Base-by-base conservation (phyloP, 2,797 vertebrate species). In the Leptatherina wallacei region DNA sequence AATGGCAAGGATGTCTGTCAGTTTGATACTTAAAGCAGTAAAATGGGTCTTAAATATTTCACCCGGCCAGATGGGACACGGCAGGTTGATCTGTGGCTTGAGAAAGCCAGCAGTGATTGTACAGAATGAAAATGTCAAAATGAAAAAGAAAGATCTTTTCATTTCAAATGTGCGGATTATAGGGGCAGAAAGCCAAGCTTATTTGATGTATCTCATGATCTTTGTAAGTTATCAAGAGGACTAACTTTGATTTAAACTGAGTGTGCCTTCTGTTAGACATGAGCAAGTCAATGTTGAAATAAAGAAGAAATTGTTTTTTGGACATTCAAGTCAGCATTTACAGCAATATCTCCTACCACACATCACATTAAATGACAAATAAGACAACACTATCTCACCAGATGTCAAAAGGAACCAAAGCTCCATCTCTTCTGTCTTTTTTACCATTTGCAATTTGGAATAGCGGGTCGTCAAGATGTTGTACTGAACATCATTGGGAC, bases 371-470 rank as follows among this genome's bases (percentile, higher is more conserved):
- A 78, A 52, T 82, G 82, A 80, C 77, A 89, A 83, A 87, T 44
- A 59, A 88, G 84, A 83, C 81, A 86, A 77, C 22, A 32, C 80
- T 69, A 71, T 90, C 73, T 84, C 11, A 4, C 60, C 58, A 71
- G 35, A 73, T 76, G 87, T 91, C 90, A 90, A 75, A 85, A 78
- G 40, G 38, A 73, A 22, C 67, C 20, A 27, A 60, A 51, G 14
- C 81, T 70, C 72, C 70, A 68, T 89, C 83, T 81, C 61, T 54
- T 77, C 63, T 71, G 76, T 81, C 82, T 84, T 69, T 71, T 74
- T 82, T 73, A 89, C 89, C 88, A 87, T 90, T 80, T 88, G 69
- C 83, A 85, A 88, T 91, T 88, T 89, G 63, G 64, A 32, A n/a
- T 0, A 51, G 63, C 69, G 54, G 57, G 78, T 84, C 81, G 88